Evolutionary conservation across 2,888 invertebrate genomes (phyloP).

Genomic region (Ophraella communa): DNA sequence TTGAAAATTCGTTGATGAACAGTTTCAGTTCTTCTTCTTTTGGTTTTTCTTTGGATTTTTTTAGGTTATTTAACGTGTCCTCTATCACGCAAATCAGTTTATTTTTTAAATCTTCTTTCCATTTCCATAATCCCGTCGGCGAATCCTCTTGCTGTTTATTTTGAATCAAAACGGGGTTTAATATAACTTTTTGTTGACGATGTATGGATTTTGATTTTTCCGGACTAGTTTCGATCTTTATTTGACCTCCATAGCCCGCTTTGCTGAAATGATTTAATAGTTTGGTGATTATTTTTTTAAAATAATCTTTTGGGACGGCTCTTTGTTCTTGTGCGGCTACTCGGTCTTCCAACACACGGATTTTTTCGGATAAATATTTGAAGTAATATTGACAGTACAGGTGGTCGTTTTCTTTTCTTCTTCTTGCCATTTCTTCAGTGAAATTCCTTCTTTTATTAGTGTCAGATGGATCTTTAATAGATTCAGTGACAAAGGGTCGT

Average conservation of each 20-base stretch:
- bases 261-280: conserved; percentile 43
- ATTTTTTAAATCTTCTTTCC: conserved; percentile 55
- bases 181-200: conserved; percentile 7
- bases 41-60: conserved; percentile 36
- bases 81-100: conserved; percentile 51
- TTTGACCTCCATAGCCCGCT: conserved; percentile 19
- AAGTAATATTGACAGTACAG: conserved; percentile 40
- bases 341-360: conserved; percentile 51
- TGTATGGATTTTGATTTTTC: background rate
- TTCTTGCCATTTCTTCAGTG: background rate
- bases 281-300: conserved; percentile 56
- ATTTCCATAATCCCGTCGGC: conserved; percentile 46
- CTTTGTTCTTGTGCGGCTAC: conserved; percentile 53
- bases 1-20: conserved; percentile 22
- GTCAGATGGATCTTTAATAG: conserved; percentile 30
- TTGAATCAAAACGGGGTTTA: conserved; percentile 18
- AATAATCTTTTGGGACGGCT: conserved; percentile 56
- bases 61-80: conserved; percentile 44
- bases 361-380: conserved; percentile 46
- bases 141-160: background rate
- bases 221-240: conserved; percentile 6
- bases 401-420: conserved; percentile 33
- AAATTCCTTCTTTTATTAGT: conserved; percentile 14
- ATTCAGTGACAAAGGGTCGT: conserved; percentile 49
- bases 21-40: conserved; percentile 27